phyloP scores from a whole-genome alignment of 2,888 invertebrate species.

The Pegoplata infirma region DNA sequence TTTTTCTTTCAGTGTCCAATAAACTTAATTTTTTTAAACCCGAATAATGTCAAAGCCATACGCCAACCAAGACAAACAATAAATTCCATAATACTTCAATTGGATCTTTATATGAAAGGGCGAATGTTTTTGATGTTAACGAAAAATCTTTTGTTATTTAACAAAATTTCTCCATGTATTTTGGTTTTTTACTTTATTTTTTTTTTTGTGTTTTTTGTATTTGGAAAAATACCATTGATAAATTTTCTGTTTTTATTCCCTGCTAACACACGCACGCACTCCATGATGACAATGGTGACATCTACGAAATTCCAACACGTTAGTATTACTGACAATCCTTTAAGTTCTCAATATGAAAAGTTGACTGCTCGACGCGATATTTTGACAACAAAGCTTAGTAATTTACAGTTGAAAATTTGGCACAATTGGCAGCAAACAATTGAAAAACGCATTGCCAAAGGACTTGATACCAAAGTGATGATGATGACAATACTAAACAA shows the following conservation, averaged over 20 bases:
- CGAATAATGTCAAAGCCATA: conserved; percentile 30
- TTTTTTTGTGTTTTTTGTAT: background rate
- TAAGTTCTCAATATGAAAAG: conserved; percentile 64
- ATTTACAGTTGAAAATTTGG: conserved; percentile 79
- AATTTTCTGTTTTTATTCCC: conserved; percentile 8
- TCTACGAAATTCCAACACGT: conserved; percentile 1
- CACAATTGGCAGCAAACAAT: conserved; percentile 80
- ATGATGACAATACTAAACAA: conserved; percentile 24
- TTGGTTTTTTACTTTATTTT: background rate
- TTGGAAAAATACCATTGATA: conserved; percentile 28
- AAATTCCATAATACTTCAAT: conserved; percentile 19
- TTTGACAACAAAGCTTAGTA: conserved; percentile 76
- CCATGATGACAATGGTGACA: too few relatives aligned
- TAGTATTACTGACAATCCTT: conserved; percentile 50
- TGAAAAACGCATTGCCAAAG: conserved; percentile 78
- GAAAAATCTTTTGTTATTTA: background rate
- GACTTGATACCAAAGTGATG: conserved; percentile 73
- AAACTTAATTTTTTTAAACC: background rate
- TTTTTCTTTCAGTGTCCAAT: background rate
- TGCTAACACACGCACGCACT: background rate
- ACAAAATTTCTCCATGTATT: conserved; percentile 22
- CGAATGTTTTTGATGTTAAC: conserved; percentile 24
- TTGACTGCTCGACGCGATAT: conserved; percentile 70
- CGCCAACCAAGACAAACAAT: background rate
- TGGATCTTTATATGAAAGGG: conserved; percentile 21